phyloP scores from a whole-genome alignment of 2,888 invertebrate genomes.

The Drosophila demipolita region DNA sequence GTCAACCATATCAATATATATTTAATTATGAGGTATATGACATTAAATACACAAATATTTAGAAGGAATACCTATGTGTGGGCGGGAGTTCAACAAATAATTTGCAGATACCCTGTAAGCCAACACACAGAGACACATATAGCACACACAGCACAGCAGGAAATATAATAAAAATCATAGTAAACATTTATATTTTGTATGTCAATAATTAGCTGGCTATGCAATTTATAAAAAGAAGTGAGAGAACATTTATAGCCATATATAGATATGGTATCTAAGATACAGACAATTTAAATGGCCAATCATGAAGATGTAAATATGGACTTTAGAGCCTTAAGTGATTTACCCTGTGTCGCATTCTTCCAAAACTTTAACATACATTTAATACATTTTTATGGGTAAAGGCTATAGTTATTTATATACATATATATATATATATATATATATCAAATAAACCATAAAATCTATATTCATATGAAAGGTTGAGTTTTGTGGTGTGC shows the following conservation, averaged over 20 bases:
- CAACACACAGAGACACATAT: background rate
- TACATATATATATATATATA: background rate
- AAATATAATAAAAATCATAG: background rate
- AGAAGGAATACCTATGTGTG: constrained; percentile 2
- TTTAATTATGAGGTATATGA: constrained; percentile 24
- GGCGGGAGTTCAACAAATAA: constrained; percentile 17
- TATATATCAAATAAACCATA: background rate
- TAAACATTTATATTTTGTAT: background rate
- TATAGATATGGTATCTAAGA: background rate
- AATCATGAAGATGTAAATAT: background rate
- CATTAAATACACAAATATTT: constrained; percentile 15
- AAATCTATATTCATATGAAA: constrained; percentile 19
- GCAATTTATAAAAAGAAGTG: background rate
- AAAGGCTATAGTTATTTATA: constrained; percentile 11
- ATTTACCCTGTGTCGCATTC: background rate
- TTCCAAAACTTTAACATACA: background rate
- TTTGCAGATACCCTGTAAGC: constrained; percentile 19
- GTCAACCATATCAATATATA: constrained; percentile 35
- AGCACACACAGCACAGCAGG: background rate
- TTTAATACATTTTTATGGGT: background rate
- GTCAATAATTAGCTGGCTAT: background rate
- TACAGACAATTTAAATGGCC: background rate
- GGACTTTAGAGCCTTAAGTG: background rate
- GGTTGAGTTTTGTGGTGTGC: background rate
- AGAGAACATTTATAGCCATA: background rate